Percentiles rank a stretch among this genome's conserved stretches.
phyloP scores from a whole-genome alignment of 2,113 vertebrate species.

The Orthonyx spaldingii region DNA sequence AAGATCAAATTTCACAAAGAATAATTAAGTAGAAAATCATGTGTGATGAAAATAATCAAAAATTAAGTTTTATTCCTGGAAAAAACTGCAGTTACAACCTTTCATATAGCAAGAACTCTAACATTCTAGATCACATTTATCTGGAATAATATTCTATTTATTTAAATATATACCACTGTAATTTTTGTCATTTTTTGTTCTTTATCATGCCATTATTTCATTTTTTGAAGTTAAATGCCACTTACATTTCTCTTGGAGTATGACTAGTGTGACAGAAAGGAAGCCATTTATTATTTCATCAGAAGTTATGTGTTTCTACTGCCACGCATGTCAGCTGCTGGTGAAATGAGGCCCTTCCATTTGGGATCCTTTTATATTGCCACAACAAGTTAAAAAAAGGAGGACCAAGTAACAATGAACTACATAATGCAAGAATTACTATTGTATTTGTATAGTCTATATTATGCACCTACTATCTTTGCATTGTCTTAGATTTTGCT shows the following conservation, averaged over 20 bases:
- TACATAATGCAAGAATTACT: neutral
- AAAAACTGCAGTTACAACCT: neutral
- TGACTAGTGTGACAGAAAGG: neutral
- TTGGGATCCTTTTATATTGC: neutral
- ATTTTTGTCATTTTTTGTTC: neutral
- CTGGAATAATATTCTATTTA: neutral
- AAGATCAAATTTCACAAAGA: neutral
- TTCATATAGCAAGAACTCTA: neutral
- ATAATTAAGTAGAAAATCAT: neutral
- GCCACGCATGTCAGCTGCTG: neutral
- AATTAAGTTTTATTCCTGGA: neutral
- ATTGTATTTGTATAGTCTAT: neutral
- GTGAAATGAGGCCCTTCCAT: neutral
- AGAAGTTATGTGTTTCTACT: neutral
- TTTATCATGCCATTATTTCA: neutral
- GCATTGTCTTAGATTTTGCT: neutral
- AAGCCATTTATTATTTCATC: neutral
- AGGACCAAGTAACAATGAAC: neutral
- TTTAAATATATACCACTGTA: neutral
- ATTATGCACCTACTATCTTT: neutral
- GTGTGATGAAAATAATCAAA: neutral
- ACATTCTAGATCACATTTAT: neutral
- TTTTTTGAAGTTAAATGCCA: neutral
- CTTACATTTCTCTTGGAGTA: neutral
- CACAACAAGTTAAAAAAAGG: neutral